Percentiles rank a stretch among this genome's conserved stretches.
phyloP scores from a whole-genome alignment of 2,113 vertebrate species.

The Crocuta crocuta region DNA sequence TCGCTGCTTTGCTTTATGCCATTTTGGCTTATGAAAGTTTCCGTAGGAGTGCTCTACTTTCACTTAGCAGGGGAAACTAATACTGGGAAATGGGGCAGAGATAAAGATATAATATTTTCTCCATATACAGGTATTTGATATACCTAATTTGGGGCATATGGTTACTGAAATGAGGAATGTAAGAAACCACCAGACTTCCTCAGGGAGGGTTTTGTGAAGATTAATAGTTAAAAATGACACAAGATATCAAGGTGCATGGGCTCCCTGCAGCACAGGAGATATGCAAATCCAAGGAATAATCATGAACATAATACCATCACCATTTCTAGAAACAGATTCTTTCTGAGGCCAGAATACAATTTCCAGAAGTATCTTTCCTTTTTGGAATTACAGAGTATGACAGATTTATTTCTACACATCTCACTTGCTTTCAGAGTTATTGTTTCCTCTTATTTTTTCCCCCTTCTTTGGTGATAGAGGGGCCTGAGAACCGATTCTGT shows the following conservation, averaged over 20 bases:
- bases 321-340: slow-evolving; percentile 27
- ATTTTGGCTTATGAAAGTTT: background rate
- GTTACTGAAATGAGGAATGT: background rate
- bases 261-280: background rate
- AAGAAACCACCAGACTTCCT: background rate
- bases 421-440: slow-evolving; percentile 66
- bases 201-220: background rate
- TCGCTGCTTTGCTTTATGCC: background rate
- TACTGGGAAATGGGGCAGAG: background rate
- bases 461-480: slow-evolving; percentile 53
- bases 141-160: background rate
- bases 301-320: slow-evolving; percentile 25
- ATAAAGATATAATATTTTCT: slow-evolving; percentile 39
- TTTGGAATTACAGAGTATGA: slow-evolving; percentile 52
- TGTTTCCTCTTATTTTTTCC: slow-evolving; percentile 65
- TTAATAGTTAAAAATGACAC: slow-evolving; percentile 51
- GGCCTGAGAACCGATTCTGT: slow-evolving; percentile 54
- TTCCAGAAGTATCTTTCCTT: slow-evolving; percentile 66
- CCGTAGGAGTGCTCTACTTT: background rate
- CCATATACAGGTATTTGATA: background rate
- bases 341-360: slow-evolving; percentile 61
- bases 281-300: slow-evolving; percentile 45
- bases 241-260: slow-evolving; percentile 13
- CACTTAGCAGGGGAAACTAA: background rate
- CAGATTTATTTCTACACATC: slow-evolving; percentile 67